A percentile compares a stretch with the other conserved stretches of the same genome.
These are phyloP conservation scores for Aphyosemion australe DNA, from an alignment of 2,113 vertebrate genomes.

Conservation along the genomic window DNA sequence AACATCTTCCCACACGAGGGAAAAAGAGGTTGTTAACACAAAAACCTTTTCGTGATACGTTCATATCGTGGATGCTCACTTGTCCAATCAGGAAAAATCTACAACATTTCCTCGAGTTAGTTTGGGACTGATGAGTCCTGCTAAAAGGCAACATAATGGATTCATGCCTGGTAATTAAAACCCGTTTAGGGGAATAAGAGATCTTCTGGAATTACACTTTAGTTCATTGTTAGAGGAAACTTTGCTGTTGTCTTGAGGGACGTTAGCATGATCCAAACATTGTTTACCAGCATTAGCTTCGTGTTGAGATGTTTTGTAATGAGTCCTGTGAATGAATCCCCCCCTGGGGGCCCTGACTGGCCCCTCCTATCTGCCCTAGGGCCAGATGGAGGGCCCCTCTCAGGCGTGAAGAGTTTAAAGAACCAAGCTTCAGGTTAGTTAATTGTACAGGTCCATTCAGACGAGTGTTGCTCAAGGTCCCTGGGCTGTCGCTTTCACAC, in stretches of 20 bases:
- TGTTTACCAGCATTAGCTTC: conserved; percentile 81
- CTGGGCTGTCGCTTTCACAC: conserved; percentile 67
- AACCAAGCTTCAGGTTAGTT: conserved; percentile 52
- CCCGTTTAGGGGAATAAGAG: too few species aligned
- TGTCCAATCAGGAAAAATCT: too few species aligned
- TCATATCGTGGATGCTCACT: too few species aligned
- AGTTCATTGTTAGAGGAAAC: too few species aligned
- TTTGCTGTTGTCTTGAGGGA: background rate
- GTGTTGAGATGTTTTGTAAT: conserved; percentile 75
- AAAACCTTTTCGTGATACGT: too few species aligned
- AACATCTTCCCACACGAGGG: too few species aligned
- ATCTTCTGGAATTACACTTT: too few species aligned
- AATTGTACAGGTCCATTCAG: conserved; percentile 70
- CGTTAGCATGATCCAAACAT: conserved; percentile 79
- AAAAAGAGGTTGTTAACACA: too few species aligned
- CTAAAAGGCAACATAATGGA: too few species aligned
- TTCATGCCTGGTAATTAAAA: too few species aligned
- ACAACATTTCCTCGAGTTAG: too few species aligned
- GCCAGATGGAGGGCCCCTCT: conserved; percentile 79
- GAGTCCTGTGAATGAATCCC: conserved; percentile 70
- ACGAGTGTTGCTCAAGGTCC: conserved; percentile 70
- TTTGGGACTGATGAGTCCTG: too few species aligned
- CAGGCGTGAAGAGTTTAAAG: conserved; percentile 70
- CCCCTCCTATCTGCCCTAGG: conserved; percentile 57
- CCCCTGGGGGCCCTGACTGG: conserved; percentile 37